These are phyloP conservation scores for Propithecus perrieri DNA, from an alignment of 2,797 vertebrate species.

Conservation along the genomic window DNA sequence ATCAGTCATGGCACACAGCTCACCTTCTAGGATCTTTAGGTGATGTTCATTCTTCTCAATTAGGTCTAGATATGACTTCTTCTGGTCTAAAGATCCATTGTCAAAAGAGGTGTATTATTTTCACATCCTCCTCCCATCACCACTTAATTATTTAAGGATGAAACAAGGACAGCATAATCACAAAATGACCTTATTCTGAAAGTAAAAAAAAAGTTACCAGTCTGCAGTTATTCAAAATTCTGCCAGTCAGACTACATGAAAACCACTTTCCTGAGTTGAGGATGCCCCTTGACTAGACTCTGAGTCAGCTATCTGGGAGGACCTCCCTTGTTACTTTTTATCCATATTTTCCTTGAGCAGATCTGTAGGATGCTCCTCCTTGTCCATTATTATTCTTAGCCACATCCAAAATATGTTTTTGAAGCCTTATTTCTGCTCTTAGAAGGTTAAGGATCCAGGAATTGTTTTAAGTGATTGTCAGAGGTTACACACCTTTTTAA, in stretches of 20 bases:
- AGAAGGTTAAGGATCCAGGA: neutral
- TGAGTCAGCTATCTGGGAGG: no score
- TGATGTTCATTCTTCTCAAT: neutral
- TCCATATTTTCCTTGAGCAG: neutral
- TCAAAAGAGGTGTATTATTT: neutral
- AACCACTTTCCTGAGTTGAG: fast-evolving
- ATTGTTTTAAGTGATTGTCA: neutral
- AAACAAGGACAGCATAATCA: neutral
- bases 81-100: neutral
- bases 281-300: neutral
- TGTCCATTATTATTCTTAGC: neutral
- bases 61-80: neutral
- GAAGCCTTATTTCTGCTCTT: neutral
- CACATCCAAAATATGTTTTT: neutral
- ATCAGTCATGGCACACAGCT: neutral
- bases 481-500: neutral
- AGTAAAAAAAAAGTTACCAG: neutral
- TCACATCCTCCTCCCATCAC: neutral
- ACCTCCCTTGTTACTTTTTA: neutral
- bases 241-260: neutral
- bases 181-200: neutral
- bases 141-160: neutral
- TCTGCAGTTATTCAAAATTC: neutral
- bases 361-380: neutral
- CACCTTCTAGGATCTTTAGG: neutral